Conservation (phyloP, 2,888 invertebrate species). For the Tyria jacobaeae region DNA sequence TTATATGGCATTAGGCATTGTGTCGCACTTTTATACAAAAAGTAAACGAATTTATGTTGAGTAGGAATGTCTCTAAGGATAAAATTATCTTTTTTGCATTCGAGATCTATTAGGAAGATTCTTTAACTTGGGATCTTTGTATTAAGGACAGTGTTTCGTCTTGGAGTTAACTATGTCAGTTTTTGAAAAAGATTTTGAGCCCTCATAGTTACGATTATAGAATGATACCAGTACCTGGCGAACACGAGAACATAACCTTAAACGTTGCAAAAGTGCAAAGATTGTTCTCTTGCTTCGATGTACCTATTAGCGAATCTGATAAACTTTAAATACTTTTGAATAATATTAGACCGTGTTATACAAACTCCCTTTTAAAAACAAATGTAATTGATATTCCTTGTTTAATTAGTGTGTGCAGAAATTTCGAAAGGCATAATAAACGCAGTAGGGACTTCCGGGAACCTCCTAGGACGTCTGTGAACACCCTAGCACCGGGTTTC, state of each 20-base stretch:
- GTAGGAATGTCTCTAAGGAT: too few species aligned
- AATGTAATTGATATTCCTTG: not conserved
- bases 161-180: not conserved
- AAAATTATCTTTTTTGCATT: not conserved
- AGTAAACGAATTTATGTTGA: too few species aligned
- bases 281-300: too few species aligned
- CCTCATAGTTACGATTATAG: not conserved
- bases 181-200: not conserved
- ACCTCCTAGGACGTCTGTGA: not conserved
- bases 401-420: not conserved
- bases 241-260: not conserved
- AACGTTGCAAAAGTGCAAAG: not conserved
- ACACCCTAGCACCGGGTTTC: not conserved
- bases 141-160: not conserved
- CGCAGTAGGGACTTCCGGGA: not conserved
- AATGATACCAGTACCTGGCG: not conserved
- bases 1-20: too few species aligned
- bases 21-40: too few species aligned
- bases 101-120: not conserved
- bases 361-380: not conserved
- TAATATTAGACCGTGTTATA: slow-evolving; percentile 12
- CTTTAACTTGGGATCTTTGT: not conserved
- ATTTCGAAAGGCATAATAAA: not conserved
- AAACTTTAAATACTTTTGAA: slow-evolving; percentile 7
- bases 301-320: too few species aligned